A percentile compares a stretch with the other conserved stretches of the same genome.
Evolutionary conservation across 2,797 vertebrate species (phyloP).

Genomic region (Telmatherina bonti): DNA sequence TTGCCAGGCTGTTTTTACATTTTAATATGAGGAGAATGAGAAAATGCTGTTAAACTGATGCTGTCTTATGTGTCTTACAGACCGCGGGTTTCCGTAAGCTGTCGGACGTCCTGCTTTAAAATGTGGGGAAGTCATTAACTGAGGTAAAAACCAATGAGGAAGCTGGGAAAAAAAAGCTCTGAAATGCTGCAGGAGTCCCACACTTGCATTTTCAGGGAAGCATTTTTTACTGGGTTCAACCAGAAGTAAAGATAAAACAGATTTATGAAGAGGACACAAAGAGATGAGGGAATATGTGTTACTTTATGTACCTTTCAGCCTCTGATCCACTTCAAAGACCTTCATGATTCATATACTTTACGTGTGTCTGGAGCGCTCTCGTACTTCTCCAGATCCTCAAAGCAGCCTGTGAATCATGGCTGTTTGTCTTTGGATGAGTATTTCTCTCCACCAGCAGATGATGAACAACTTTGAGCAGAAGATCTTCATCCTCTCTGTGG

Average conservation of each 20-base stretch:
- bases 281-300: conserved; percentile 47
- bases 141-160: neutral
- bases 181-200: neutral
- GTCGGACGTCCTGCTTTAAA: neutral
- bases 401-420: conserved; percentile 54
- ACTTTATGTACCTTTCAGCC: conserved; percentile 40
- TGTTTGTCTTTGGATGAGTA: conserved; percentile 43
- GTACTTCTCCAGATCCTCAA: conserved; percentile 32
- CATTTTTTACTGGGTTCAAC: conserved; percentile 1
- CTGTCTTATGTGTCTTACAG: neutral
- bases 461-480: conserved; percentile 31
- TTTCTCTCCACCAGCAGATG: conserved; percentile 52
- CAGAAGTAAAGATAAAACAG: conserved; percentile 21
- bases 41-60: neutral
- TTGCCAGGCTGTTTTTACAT: neutral
- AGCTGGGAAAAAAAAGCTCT: neutral
- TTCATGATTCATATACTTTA: conserved; percentile 60
- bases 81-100: neutral
- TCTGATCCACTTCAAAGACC: conserved; percentile 65
- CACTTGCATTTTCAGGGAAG: neutral
- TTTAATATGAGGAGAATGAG: neutral
- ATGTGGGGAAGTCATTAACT: neutral
- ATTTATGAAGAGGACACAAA: conserved; percentile 40
- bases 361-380: conserved; percentile 40
- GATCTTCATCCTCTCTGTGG: conserved; percentile 14